Percentiles rank a stretch among this genome's conserved stretches.
These are phyloP conservation scores for Dendropsophus ebraccatus DNA, from an alignment of 2,113 vertebrate genomes.

Conservation along the genomic window DNA sequence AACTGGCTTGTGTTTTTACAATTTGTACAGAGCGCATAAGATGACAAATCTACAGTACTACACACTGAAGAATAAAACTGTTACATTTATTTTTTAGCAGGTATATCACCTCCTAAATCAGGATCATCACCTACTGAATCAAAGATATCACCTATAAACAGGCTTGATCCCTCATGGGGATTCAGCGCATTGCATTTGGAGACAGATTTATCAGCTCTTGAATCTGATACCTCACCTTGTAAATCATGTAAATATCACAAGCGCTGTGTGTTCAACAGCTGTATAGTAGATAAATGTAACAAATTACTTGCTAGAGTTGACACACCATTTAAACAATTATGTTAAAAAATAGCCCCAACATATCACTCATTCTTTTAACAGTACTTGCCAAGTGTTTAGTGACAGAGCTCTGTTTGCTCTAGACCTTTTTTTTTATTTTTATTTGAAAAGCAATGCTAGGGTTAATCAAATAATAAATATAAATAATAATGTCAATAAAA, in stretches of 20 bases:
- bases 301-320: constrained; percentile 74
- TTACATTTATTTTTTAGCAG: constrained; percentile 59
- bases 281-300: constrained; percentile 73
- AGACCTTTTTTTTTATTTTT: neutral
- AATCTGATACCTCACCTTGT: constrained; percentile 76
- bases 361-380: constrained; percentile 65
- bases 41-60: constrained; percentile 42
- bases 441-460: neutral
- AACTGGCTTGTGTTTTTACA: constrained; percentile 22
- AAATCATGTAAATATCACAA: constrained; percentile 79
- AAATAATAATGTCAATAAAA: neutral
- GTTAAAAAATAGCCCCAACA: constrained; percentile 67
- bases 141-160: constrained; percentile 75
- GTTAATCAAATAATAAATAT: neutral
- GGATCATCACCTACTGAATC: constrained; percentile 77
- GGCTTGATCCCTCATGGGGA: constrained; percentile 68
- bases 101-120: constrained; percentile 81
- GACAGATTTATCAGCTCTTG: constrained; percentile 76
- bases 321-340: constrained; percentile 76
- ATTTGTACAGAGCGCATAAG: constrained; percentile 5
- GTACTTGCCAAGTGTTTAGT: constrained; percentile 10
- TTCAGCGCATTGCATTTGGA: constrained; percentile 74
- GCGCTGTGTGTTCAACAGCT: constrained; percentile 69
- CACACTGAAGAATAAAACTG: constrained; percentile 29
- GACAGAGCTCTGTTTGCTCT: constrained; percentile 22